Conservation (phyloP, 2,888 invertebrate genomes). For the Yponomeuta plumbellus region DNA sequence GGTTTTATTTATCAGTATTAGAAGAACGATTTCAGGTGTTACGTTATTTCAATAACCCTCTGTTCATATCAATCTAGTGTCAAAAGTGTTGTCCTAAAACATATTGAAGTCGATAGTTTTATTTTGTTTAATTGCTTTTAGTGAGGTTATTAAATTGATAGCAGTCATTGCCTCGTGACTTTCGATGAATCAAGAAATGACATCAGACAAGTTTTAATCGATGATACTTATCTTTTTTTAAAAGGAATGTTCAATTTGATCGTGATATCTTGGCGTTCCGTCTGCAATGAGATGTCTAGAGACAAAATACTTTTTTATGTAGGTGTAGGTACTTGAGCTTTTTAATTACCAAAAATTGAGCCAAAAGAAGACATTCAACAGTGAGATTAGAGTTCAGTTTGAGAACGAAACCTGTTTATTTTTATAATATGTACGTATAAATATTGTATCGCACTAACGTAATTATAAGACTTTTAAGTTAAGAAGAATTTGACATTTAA, state of each 20-base stretch:
- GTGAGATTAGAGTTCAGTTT: no score
- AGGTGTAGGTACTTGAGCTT: no score
- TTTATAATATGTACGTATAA: no score
- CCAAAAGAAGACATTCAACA: no score
- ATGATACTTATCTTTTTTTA: not conserved
- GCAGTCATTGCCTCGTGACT: slow-evolving; percentile 2
- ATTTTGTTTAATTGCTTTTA: slow-evolving; percentile 15
- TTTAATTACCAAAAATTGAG: no score
- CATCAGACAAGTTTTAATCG: slow-evolving; percentile 7
- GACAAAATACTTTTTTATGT: not conserved
- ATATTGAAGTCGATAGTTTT: slow-evolving; percentile 32
- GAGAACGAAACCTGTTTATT: no score
- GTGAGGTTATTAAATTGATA: slow-evolving; percentile 5
- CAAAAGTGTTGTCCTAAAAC: slow-evolving; percentile 55
- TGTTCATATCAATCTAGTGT: slow-evolving; percentile 24
- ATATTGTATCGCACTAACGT: no score
- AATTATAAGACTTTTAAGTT: no score
- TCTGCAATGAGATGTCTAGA: not conserved
- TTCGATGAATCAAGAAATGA: not conserved
- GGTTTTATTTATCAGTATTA: no score
- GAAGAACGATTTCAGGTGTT: no score
- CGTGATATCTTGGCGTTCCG: not conserved
- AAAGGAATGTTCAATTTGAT: not conserved
- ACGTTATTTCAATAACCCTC: slow-evolving; percentile 32
- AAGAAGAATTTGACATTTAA: no score